Percentiles rank a stretch among this genome's conserved stretches.
Conservation (phyloP, 2,797 vertebrate species). For the Acomys russatus region DNA sequence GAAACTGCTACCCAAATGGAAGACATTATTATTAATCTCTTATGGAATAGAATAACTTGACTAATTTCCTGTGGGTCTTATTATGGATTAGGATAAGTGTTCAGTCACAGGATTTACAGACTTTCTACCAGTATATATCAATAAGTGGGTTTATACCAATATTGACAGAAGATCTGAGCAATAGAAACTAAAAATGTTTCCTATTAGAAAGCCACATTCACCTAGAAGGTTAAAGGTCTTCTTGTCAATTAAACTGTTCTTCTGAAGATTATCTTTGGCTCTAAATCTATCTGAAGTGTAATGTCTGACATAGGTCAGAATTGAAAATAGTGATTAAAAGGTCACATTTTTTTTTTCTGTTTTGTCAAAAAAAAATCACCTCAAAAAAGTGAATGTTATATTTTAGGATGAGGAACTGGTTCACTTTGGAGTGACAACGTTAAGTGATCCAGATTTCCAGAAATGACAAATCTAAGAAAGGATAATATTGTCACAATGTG, state of each 20-base stretch:
- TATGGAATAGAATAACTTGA: background rate
- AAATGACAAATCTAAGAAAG: background rate
- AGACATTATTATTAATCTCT: background rate
- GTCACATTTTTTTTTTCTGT: background rate
- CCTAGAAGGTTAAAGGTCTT: constrained; percentile 1
- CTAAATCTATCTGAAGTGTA: background rate
- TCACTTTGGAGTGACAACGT: background rate
- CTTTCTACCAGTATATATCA: background rate
- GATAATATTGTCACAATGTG: background rate
- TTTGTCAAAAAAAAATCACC: constrained; percentile 56
- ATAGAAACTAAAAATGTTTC: background rate
- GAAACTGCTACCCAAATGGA: background rate
- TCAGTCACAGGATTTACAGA: accelerated
- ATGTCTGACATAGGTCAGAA: background rate
- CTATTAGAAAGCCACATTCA: background rate
- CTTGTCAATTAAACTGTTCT: constrained; percentile 51
- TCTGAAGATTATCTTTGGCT: constrained; percentile 52
- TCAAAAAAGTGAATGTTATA: constrained; percentile 37
- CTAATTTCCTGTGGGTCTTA: background rate
- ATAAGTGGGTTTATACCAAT: background rate
- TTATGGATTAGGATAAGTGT: background rate
- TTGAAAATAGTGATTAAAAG: constrained; percentile 1
- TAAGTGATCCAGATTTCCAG: background rate
- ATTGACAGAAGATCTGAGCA: background rate
- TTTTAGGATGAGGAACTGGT: constrained; percentile 39